A percentile compares a stretch with the other conserved stretches of the same genome.
These are phyloP conservation scores for Eretmochelys imbricata DNA, from an alignment of 2,113 vertebrate species.

Conservation along the genomic window DNA sequence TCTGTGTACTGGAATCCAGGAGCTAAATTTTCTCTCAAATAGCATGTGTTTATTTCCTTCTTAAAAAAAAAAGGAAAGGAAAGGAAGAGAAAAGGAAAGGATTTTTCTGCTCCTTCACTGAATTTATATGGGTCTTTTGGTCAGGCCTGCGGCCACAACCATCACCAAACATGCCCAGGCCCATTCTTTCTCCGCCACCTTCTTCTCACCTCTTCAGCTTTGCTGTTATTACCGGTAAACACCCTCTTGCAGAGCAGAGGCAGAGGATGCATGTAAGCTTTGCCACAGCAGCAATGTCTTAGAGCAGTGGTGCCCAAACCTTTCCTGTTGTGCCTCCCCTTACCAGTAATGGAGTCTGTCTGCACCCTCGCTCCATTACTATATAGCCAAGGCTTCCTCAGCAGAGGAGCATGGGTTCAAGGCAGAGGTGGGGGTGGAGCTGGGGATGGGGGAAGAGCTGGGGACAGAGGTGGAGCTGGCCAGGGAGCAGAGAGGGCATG, in stretches of 20 bases:
- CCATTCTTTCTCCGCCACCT: no score
- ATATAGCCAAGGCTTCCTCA: no score
- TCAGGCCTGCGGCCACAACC: no score
- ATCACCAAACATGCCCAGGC: not conserved
- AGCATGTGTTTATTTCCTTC: not conserved
- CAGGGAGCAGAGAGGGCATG: no score
- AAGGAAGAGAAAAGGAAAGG: not conserved
- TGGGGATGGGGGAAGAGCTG: not conserved
- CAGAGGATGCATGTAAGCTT: not conserved
- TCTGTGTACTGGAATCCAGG: not conserved
- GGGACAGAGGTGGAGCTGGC: no score
- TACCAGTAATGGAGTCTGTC: no score
- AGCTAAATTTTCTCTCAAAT: no score
- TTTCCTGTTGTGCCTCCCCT: no score
- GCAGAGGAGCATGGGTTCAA: not conserved
- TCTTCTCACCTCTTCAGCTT: no score
- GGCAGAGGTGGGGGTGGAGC: accelerated
- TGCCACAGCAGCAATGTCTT: accelerated
- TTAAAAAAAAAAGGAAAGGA: not conserved
- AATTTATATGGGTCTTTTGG: not conserved
- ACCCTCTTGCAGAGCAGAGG: no score
- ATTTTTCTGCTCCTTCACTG: not conserved
- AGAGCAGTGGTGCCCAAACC: no score
- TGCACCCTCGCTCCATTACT: no score
- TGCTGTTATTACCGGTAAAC: not conserved